These are phyloP conservation scores for Propithecus deckenii DNA, from an alignment of 2,797 vertebrate species.

Conservation along the genomic window DNA sequence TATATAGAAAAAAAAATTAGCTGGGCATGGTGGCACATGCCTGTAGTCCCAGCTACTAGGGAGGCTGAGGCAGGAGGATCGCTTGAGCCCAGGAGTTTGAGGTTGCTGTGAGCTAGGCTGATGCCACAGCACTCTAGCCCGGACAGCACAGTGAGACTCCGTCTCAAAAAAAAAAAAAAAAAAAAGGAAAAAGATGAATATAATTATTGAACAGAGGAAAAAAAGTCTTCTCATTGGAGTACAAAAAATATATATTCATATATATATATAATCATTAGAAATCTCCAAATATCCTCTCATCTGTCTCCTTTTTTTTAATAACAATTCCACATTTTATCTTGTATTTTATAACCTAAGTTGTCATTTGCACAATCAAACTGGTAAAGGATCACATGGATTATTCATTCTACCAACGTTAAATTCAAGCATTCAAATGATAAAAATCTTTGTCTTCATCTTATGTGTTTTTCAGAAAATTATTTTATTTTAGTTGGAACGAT, in stretches of 20 bases:
- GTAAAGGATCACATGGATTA: background rate
- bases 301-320: background rate
- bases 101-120: too few species aligned
- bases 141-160: too few species aligned
- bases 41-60: too few species aligned
- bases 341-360: background rate
- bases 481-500: background rate
- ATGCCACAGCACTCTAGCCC: too few species aligned
- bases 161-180: too few species aligned
- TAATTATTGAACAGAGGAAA: conserved; percentile 11
- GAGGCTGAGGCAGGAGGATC: too few species aligned
- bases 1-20: too few species aligned
- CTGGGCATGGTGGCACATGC: too few species aligned
- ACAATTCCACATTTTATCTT: background rate
- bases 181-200: background rate
- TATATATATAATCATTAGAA: background rate
- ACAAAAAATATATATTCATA: background rate
- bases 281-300: background rate
- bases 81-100: too few species aligned
- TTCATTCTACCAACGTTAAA: background rate
- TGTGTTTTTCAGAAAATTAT: background rate
- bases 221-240: background rate
- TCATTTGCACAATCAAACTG: background rate
- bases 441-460: background rate
- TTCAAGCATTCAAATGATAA: background rate